These are phyloP conservation scores for Sphaeridia pumilis DNA, from an alignment of 2,888 invertebrate genomes.

Conservation along the genomic window DNA sequence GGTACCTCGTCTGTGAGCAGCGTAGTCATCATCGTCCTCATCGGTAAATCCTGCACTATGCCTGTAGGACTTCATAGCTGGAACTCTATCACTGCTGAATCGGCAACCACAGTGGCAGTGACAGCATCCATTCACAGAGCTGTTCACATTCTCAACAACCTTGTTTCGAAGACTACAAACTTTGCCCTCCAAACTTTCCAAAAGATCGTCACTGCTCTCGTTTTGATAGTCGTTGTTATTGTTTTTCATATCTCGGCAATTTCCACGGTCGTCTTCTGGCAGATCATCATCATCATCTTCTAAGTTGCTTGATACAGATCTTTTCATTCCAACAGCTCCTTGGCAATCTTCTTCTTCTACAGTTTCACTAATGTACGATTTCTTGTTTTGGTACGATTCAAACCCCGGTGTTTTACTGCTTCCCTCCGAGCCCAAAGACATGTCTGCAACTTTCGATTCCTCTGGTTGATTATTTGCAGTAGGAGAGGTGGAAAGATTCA, in stretches of 20 bases:
- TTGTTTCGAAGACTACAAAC: slow-evolving; percentile 28
- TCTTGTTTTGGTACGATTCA: slow-evolving; percentile 31
- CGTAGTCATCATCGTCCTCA: slow-evolving; percentile 30
- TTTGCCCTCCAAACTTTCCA: slow-evolving; percentile 34
- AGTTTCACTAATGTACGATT: slow-evolving; percentile 21
- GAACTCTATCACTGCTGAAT: not conserved
- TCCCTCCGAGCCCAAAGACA: slow-evolving; percentile 34
- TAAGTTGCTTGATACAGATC: slow-evolving; percentile 29
- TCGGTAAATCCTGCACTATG: slow-evolving; percentile 25
- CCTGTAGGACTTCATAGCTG: slow-evolving; percentile 5
- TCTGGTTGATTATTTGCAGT: slow-evolving; percentile 15
- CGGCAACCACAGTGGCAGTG: slow-evolving; percentile 15
- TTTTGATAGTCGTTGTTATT: slow-evolving; percentile 34
- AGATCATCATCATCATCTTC: slow-evolving; percentile 31
- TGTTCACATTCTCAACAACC: slow-evolving; percentile 17
- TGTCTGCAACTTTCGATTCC: slow-evolving; percentile 33
- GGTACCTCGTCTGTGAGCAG: too few relatives aligned
- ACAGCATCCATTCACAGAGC: slow-evolving; percentile 11
- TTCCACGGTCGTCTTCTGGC: slow-evolving; percentile 12
- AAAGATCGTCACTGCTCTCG: slow-evolving; percentile 32
- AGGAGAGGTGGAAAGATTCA: slow-evolving; percentile 27
- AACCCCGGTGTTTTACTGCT: slow-evolving; percentile 36
- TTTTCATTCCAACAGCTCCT: slow-evolving; percentile 23
- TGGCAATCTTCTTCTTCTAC: slow-evolving; percentile 19
- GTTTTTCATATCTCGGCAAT: slow-evolving; percentile 18